Conservation (phyloP, 2,113 vertebrate species). For the Montifringilla adamsi region DNA sequence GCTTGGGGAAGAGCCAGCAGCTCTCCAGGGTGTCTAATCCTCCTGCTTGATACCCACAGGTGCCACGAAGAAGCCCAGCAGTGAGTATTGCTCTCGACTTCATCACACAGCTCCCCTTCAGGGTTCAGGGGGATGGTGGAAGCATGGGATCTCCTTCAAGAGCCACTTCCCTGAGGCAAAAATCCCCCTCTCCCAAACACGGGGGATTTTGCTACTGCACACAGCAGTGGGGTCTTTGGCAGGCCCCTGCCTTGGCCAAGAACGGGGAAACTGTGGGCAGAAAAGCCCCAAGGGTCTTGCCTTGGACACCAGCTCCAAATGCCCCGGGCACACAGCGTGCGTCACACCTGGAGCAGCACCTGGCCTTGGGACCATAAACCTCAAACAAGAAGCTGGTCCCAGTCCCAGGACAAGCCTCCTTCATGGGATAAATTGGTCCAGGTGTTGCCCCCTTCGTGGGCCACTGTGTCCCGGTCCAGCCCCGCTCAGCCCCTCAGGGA, state of each 20-base stretch:
- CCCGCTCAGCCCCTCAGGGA: background rate
- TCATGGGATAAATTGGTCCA: background rate
- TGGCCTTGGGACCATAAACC: background rate
- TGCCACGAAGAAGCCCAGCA: background rate
- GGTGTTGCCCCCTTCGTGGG: background rate
- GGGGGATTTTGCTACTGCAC: background rate
- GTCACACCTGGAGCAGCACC: background rate
- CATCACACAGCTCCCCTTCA: background rate
- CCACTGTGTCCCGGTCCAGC: background rate
- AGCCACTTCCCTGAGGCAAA: background rate
- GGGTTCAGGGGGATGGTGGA: background rate
- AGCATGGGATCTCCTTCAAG: accelerated
- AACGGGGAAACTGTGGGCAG: background rate
- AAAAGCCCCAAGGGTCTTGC: background rate
- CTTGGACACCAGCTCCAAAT: accelerated
- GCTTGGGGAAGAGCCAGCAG: background rate
- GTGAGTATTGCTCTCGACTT: background rate
- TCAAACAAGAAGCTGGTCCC: background rate
- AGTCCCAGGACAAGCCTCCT: background rate
- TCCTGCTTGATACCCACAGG: slow-evolving; percentile 5
- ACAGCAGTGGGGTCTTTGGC: background rate
- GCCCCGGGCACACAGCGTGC: accelerated
- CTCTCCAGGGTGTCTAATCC: background rate
- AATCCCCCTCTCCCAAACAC: background rate
- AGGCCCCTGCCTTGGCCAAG: background rate